A percentile compares a stretch with the other conserved stretches of the same genome.
phyloP scores from a whole-genome alignment of 2,113 vertebrate species.

The Cinclus mexicanus region DNA sequence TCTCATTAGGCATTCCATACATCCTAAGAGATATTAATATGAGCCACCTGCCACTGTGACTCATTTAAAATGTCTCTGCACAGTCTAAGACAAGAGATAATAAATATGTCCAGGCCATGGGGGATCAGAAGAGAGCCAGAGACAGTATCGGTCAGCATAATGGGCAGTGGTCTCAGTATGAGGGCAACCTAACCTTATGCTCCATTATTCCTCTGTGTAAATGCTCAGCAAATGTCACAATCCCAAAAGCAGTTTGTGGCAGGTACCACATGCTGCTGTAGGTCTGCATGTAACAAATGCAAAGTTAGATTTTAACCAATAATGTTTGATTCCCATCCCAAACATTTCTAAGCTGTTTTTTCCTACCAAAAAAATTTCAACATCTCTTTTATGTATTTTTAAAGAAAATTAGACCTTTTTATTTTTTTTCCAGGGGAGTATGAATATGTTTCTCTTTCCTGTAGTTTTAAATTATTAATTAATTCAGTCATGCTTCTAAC shows the following conservation, averaged over 20 bases:
- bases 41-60: constrained; percentile 43
- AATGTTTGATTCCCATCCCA: background rate
- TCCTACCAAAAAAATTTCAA: background rate
- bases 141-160: constrained; percentile 31
- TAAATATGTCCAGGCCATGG: constrained; percentile 31
- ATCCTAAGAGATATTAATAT: constrained; percentile 25
- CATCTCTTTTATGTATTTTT: background rate
- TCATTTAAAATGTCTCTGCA: constrained; percentile 33
- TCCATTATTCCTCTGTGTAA: constrained; percentile 39
- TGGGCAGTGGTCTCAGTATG: constrained; percentile 49
- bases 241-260: constrained; percentile 19
- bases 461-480: background rate
- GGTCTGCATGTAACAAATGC: background rate
- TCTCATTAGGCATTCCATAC: background rate
- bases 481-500: background rate
- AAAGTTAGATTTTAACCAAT: background rate
- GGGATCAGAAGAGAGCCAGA: constrained; percentile 1
- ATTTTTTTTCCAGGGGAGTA: background rate
- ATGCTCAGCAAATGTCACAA: constrained; percentile 42
- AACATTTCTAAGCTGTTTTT: background rate
- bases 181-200: constrained; percentile 45
- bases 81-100: constrained; percentile 31
- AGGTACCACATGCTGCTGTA: constrained; percentile 16
- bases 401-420: background rate
- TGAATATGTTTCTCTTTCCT: background rate